A percentile compares a stretch with the other conserved stretches of the same genome.
Evolutionary conservation across 2,888 invertebrate species (phyloP).

Genomic region (Phengaris arion): DNA sequence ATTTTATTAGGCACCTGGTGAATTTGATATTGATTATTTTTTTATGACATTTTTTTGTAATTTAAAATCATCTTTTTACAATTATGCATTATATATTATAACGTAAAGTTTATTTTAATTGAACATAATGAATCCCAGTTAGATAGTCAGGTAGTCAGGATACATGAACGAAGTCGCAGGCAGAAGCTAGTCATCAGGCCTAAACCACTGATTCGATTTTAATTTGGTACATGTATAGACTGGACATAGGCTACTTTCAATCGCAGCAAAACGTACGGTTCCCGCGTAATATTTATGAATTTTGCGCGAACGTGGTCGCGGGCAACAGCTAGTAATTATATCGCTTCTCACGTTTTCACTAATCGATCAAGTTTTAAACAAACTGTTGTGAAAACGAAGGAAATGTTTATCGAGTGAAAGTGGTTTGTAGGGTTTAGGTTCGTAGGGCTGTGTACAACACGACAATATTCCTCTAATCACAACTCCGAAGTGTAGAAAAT

Average conservation of each 20-base stretch:
- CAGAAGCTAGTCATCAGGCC: background rate
- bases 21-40: too few relatives aligned
- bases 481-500: background rate
- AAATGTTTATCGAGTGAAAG: conserved; percentile 33
- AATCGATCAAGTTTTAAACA: conserved; percentile 31
- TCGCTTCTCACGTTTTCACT: conserved; percentile 31
- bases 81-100: too few relatives aligned
- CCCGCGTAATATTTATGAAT: background rate
- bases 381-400: conserved; percentile 33
- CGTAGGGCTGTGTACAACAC: background rate
- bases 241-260: too few relatives aligned
- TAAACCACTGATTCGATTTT: background rate
- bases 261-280: background rate
- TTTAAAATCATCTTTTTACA: too few relatives aligned
- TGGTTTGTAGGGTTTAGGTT: conserved; percentile 30
- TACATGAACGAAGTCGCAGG: too few relatives aligned
- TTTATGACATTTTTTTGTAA: too few relatives aligned
- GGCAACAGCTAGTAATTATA: background rate
- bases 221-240: too few relatives aligned
- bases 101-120: too few relatives aligned
- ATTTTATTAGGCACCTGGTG: too few relatives aligned
- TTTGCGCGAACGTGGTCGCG: background rate
- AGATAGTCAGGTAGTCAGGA: too few relatives aligned
- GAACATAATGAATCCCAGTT: too few relatives aligned
- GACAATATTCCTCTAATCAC: background rate